phyloP scores from a whole-genome alignment of 2,797 vertebrate species.

The Martes flavigula region DNA sequence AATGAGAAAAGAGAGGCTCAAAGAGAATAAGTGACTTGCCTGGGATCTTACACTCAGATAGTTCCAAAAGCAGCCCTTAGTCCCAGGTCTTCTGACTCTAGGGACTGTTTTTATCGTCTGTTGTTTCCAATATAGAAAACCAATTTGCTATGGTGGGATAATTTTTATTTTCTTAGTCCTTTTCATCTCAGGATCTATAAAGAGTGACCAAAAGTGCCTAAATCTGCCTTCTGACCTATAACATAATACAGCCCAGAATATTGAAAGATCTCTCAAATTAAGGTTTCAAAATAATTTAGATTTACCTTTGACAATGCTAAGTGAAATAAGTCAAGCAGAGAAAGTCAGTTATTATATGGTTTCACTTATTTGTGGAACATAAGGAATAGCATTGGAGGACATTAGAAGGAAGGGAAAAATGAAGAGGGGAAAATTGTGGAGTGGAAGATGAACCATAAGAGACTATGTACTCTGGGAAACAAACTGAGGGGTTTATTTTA shows the following conservation, averaged over 20 bases:
- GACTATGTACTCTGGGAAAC: too few species aligned
- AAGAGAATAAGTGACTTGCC: not conserved
- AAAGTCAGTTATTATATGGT: too few species aligned
- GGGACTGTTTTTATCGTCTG: not conserved
- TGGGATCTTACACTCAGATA: not conserved
- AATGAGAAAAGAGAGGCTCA: not conserved
- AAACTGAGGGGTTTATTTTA: too few species aligned
- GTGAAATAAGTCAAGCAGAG: too few species aligned
- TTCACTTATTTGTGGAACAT: too few species aligned
- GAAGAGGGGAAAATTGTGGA: too few species aligned
- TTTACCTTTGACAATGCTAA: not conserved
- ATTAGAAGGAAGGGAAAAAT: too few species aligned
- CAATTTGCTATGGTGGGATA: not conserved
- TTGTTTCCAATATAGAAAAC: not conserved
- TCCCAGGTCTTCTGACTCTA: not conserved
- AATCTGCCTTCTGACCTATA: conserved; percentile 13
- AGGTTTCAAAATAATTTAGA: conserved; percentile 41
- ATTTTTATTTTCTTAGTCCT: not conserved
- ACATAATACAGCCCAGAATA: not conserved
- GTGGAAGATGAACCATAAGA: too few species aligned
- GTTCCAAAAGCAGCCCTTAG: not conserved
- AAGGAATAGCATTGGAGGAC: too few species aligned
- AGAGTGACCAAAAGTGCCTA: not conserved
- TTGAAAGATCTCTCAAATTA: not conserved
- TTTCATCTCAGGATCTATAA: not conserved